Conservation (phyloP, 2,888 invertebrate genomes). For the Myathropa florea region DNA sequence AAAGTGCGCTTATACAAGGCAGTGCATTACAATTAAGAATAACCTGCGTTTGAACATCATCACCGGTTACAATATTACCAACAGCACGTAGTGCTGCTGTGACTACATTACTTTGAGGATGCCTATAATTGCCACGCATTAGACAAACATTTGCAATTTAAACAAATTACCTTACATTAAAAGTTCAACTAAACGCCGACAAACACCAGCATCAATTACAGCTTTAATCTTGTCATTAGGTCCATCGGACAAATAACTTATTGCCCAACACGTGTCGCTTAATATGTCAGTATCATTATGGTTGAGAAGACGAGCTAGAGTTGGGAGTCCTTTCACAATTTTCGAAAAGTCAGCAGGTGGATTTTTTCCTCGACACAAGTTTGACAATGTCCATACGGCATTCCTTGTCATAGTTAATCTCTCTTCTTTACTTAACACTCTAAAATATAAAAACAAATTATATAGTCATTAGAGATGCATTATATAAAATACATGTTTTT, state of each 20-base stretch:
- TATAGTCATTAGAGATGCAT: neutral
- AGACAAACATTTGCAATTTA: neutral
- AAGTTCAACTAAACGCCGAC: slow-evolving; percentile 87
- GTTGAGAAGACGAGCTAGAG: slow-evolving; percentile 92
- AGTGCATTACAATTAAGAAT: slow-evolving; percentile 95
- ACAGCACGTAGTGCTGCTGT: slow-evolving; percentile 97
- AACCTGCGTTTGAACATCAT: slow-evolving; percentile 97
- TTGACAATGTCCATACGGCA: slow-evolving; percentile 99
- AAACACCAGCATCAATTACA: slow-evolving; percentile 97
- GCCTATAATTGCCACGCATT: slow-evolving; percentile 82
- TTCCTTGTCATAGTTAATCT: slow-evolving; percentile 95
- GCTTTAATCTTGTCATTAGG: slow-evolving; percentile 99
- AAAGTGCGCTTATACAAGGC: slow-evolving; percentile 89
- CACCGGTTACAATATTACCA: slow-evolving; percentile 98
- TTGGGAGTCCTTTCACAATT: slow-evolving; percentile 87
- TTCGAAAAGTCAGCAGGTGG: slow-evolving; percentile 94
- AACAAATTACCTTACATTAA: slow-evolving; percentile 81
- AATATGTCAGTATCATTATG: slow-evolving; percentile 94
- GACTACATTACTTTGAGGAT: slow-evolving; percentile 90
- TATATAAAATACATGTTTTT: too few relatives aligned
- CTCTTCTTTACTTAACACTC: slow-evolving; percentile 90
- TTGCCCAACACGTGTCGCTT: slow-evolving; percentile 97
- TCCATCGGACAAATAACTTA: slow-evolving; percentile 97
- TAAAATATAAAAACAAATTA: too few relatives aligned
- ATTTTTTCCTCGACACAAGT: slow-evolving; percentile 98